Percentiles rank a stretch among this genome's conserved stretches.
Evolutionary conservation across 2,113 vertebrate genomes (phyloP).

Genomic region (Uropsilus gracilis): DNA sequence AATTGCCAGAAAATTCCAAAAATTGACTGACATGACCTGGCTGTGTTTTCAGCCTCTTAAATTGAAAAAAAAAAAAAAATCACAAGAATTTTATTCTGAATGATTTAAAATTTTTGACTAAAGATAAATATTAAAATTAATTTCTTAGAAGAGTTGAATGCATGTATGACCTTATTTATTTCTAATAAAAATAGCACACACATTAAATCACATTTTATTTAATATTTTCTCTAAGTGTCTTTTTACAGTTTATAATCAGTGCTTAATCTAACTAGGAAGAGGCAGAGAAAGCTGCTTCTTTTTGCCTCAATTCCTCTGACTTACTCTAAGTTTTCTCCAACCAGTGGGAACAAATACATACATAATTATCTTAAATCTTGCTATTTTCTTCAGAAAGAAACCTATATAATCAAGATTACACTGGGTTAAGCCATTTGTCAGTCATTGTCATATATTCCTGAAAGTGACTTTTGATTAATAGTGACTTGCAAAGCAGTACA

Average conservation of each 20-base stretch:
- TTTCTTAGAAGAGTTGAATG: background rate
- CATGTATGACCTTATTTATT: background rate
- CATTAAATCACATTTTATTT: background rate
- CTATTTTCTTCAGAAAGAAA: background rate
- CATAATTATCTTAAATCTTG: background rate
- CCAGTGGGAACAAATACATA: background rate
- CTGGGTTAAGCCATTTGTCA: background rate
- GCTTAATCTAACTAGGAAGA: background rate
- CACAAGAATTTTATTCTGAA: background rate
- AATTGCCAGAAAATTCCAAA: slow-evolving; percentile 22
- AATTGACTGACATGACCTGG: background rate
- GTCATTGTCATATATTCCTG: background rate
- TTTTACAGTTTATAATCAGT: background rate
- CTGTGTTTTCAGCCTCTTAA: background rate
- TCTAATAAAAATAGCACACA: background rate
- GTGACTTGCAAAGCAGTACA: slow-evolving; percentile 38
- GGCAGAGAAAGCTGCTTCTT: background rate
- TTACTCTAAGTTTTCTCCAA: background rate
- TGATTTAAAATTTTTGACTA: background rate
- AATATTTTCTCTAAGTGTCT: background rate
- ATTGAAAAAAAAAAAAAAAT: slow-evolving; percentile 36
- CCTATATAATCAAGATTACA: background rate
- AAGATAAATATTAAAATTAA: slow-evolving; percentile 2
- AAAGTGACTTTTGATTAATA: slow-evolving; percentile 50
- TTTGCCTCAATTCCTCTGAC: background rate